Percentiles rank a stretch among this genome's conserved stretches.
Conservation (phyloP, 2,113 vertebrate species). For the Oncorhynchus tshawytscha region DNA sequence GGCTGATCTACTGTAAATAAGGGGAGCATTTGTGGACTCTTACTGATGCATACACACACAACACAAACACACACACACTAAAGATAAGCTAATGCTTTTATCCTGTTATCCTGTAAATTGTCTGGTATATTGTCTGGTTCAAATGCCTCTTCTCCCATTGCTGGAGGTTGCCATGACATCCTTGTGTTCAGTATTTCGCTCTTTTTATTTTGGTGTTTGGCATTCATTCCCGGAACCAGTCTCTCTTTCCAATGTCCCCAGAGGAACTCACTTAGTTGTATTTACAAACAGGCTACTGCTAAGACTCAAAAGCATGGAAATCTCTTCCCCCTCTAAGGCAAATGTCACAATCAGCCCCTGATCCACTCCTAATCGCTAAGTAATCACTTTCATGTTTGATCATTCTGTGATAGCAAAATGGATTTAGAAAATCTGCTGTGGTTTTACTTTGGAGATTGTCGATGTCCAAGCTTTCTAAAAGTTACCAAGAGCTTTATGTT, state of each 20-base stretch:
- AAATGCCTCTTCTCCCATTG: too few relatives aligned
- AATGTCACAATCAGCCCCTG: slow-evolving; percentile 63
- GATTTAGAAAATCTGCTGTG: slow-evolving; percentile 57
- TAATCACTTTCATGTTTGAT: slow-evolving; percentile 66
- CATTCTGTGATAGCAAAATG: slow-evolving; percentile 56
- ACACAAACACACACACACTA: neutral
- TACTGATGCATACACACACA: neutral
- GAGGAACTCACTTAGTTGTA: neutral
- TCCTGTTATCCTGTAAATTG: too few relatives aligned
- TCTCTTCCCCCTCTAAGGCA: slow-evolving; percentile 42
- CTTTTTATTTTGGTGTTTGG: too few relatives aligned
- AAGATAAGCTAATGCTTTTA: too few relatives aligned
- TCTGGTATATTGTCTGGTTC: too few relatives aligned
- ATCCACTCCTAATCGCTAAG: slow-evolving; percentile 63
- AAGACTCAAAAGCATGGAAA: slow-evolving; percentile 4
- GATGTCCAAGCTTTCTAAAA: slow-evolving; percentile 41
- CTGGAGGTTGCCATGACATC: too few relatives aligned
- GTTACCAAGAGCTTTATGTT: slow-evolving; percentile 20
- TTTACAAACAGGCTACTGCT: slow-evolving; percentile 1
- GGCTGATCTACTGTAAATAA: too few relatives aligned
- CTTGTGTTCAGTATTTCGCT: neutral
- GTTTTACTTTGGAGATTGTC: slow-evolving; percentile 40
- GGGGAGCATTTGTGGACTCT: too few relatives aligned
- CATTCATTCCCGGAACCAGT: neutral
- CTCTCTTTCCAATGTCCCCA: slow-evolving; percentile 2